Base-by-base conservation (phyloP, 2,888 invertebrate species). In the Cybosia mesomella region DNA sequence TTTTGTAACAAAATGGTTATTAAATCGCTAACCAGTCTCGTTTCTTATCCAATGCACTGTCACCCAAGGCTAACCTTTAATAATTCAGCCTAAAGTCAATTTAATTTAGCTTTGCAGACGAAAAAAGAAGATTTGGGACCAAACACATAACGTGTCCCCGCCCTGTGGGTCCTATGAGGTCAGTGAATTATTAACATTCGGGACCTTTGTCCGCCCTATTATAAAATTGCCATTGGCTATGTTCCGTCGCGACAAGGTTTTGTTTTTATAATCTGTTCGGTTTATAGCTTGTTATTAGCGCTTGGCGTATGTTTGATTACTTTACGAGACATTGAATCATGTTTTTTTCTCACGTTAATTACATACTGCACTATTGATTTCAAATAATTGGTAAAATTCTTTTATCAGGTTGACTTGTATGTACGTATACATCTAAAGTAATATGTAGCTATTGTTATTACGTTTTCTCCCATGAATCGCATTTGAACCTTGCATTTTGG, bases 81-180 rank as follows among this genome's bases (percentile, higher is more conserved):
- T 83, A 80, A 84, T 83, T 78, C 84, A 79, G 80, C 84, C 83
- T 78, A 74, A 82, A 89, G 88, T 89, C 91, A 89, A 88, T 92
- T 92, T 91, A 92, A 92, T 93, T 92, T 91, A 83, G 89, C 84
- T 87, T 79, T 88, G 76, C 92, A 92, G 92, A 92, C 92, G 86
- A 88, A 90, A 92, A 91, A 92, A 87, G 88, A 86, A 67, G 73
- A 75, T 66, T 60, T 69, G 74, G 77, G 80, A 75, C 86, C 79
- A 85, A 87, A 80, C 88, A 89, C 89, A 91, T 91, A 88, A 89
- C 86, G 75, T 91, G 91, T 91, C 91, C 84, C 91, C 92, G 92
- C 92, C 92, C 86, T 89, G 76, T 81, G 74, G 81, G 79, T 82
- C 87, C 88, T 85, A 84, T 81, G 70, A 82, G 82, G 83, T 84